Evolutionary conservation across 1,140 invertebrate species (phyloP).

Genomic region (Ladona fulva): DNA sequence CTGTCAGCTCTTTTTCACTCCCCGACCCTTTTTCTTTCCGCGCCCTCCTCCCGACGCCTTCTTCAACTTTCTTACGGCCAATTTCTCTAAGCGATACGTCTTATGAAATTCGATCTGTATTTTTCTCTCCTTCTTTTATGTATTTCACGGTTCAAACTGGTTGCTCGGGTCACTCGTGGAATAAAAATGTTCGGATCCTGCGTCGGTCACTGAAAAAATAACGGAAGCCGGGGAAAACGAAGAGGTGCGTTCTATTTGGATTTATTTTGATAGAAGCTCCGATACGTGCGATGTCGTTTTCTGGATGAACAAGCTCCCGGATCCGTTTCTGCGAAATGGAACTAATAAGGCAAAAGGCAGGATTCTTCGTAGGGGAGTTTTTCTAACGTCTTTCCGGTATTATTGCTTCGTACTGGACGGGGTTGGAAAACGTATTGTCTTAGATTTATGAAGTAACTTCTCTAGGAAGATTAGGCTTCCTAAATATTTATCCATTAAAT

Average conservation of each 20-base stretch:
- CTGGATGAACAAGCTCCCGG: not conserved
- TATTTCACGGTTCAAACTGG: conserved; percentile 5
- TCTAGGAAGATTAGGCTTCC: too few species aligned
- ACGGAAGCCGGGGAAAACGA: too few species aligned
- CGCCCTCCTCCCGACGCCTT: not conserved
- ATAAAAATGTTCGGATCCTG: not conserved
- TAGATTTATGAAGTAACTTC: too few species aligned
- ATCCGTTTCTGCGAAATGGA: too few species aligned
- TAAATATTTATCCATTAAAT: too few species aligned
- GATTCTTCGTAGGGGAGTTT: too few species aligned
- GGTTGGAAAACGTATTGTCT: too few species aligned
- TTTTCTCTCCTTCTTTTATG: not conserved
- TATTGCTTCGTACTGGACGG: too few species aligned
- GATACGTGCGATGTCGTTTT: not conserved
- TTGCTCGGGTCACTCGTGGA: not conserved
- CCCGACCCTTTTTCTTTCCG: not conserved
- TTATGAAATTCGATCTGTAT: not conserved
- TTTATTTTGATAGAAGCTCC: not conserved
- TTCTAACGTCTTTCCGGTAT: too few species aligned
- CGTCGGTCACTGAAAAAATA: too few species aligned
- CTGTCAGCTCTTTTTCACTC: not conserved
- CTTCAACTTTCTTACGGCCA: not conserved
- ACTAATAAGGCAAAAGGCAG: too few species aligned
- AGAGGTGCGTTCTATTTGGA: not conserved
- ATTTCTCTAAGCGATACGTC: not conserved